Base-by-base conservation (phyloP, 1,140 invertebrate genomes). In the Scaptodrosophila lebanonensis region DNA sequence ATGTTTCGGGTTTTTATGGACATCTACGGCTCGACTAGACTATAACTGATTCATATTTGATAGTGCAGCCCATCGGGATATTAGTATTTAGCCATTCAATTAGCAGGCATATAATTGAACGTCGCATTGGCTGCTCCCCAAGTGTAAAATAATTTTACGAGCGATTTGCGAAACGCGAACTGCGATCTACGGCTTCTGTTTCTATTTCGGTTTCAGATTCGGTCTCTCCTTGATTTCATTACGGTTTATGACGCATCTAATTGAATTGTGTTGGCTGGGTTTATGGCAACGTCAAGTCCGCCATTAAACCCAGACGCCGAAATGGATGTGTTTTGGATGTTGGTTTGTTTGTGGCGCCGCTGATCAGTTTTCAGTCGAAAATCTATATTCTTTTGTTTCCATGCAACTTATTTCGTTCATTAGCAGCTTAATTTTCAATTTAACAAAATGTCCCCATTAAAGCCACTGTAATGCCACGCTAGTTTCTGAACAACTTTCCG, bases 91-190 rank as follows among this genome's bases (percentile, higher is more conserved):
- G 32, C n/a, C 8, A 65, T 72, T 11, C 29, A 67, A 62, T 68
- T 85, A 62, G 42, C 68, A 59, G 22, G n/a, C 8, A 43, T 61
- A 61, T 70, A 79, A 79, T 73, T 32, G 66, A 73, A 13, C 51
- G 22, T 39, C 20, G 56, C 52, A 40, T 66, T 53, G 25, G 35
- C 9, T 17, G 36, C 6, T 5, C 16, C 5, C 16, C n/a, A 17
- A 22, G 7, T 49, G 18, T 22, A 15, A 38, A 61, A n/a, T 8
- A 33, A 22, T n/a, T 33, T 44, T 45, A 45, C 25, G 27, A 49
- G 20, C 42, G 30, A 57, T 42, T 57, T 12, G 22, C 22, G 2
- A 39, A 15, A 39, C 7, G 6, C 20, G 25, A 12, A 30, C 1
- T 8, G 13, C 8, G 11, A 30, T n/a, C 25, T 11, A n/a, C 40